Base-by-base conservation (phyloP, 2,888 invertebrate genomes). In the Diploptera punctata region DNA sequence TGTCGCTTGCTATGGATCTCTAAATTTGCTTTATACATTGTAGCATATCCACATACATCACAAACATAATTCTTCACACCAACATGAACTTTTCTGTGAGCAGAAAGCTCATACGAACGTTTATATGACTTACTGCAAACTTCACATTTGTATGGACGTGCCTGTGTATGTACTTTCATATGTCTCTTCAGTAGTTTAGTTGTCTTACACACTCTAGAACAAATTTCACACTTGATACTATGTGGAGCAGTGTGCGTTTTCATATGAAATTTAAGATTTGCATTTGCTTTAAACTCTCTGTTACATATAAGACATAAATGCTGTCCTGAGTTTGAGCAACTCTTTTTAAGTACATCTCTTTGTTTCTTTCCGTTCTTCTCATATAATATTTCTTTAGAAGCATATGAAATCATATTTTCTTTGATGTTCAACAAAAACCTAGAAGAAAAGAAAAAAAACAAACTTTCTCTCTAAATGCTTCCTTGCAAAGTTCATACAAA, bases 201-300 rank as follows among this genome's bases (percentile, higher is more conserved):
- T 26, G 77, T 77, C 3, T 74, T 31, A 68, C 81, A 81, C 16
- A 70, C 72, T 1, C 76, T 74, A n/a, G 76, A 62, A 38, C 81
- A 81, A 13, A 79, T 67, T 4, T 72, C 73, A 72, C 81, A 81
- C 10, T 74, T 75, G 67, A 81, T 82, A 73, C 81, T 80, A 77
- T 80, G 84, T 65, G 82, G 80, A 1, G 83, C 84, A 0, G 81
- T 80, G 76, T 85, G 86, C 4, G 83, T 81, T 70, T 82, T 82
- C 73, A 83, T 77, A 73, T 85, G 86, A 24, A 67, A 47, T 16
- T 68, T 57, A 0, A 72, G 68, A 4, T 67, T 72, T 2, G 62
- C 29, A 19, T 70, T 29, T 24, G 62, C 29, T 33, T 62, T 65
- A 52, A 70, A 70, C 7, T 13, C 38, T 26, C 60, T 62, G 1